Conservation (phyloP, 2,888 invertebrate genomes). For the Rambutsinella grinnellia region DNA sequence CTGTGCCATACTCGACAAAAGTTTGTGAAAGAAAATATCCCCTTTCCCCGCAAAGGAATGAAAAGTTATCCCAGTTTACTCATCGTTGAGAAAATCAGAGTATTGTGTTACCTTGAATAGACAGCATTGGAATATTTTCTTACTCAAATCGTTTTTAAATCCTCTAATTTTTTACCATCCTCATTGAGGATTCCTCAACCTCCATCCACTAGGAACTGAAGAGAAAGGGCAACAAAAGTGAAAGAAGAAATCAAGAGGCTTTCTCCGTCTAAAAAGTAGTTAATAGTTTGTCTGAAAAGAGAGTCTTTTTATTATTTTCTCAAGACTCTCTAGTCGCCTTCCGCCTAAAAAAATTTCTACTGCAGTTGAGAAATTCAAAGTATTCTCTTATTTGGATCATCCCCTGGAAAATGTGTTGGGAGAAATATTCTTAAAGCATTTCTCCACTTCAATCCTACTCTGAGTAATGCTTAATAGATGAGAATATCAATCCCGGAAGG, state of each 20-base stretch:
- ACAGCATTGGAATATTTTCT: neutral
- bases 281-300: neutral
- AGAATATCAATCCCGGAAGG: conserved; percentile 3
- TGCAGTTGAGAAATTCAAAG: conserved; percentile 8
- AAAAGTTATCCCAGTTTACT: neutral
- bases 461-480: conserved; percentile 1
- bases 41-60: no score
- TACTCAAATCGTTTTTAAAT: neutral
- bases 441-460: neutral
- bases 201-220: neutral
- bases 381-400: conserved; percentile 1
- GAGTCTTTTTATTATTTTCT: neutral
- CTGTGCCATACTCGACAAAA: neutral
- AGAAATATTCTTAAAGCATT: neutral
- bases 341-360: neutral
- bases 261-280: no score
- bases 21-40: neutral
- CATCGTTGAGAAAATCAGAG: conserved; percentile 4
- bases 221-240: neutral
- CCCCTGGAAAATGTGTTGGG: neutral
- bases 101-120: conserved; percentile 15
- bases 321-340: neutral
- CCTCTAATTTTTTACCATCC: neutral
- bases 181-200: no score
- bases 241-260: conserved; percentile 17